Percentiles rank a stretch among this genome's conserved stretches.
phyloP scores from a whole-genome alignment of 2,797 vertebrate genomes.

The Sebastes oblongus region DNA sequence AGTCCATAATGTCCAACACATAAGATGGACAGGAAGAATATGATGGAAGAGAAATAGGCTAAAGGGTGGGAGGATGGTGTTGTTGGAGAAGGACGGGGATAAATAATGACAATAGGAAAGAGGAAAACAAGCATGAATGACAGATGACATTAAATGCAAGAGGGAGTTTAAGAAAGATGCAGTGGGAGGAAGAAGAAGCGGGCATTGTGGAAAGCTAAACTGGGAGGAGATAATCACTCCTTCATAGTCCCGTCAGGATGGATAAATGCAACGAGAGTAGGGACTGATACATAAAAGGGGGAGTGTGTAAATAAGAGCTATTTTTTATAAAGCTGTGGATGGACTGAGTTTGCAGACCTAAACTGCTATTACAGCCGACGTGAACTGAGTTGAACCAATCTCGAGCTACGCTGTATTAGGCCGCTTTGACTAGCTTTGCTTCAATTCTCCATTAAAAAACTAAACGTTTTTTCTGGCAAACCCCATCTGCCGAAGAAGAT shows the following conservation, averaged over 20 bases:
- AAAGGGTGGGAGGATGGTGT: neutral
- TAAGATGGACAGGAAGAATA: neutral
- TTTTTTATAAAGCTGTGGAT: slow-evolving; percentile 15
- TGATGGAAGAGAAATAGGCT: neutral
- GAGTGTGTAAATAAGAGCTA: slow-evolving; percentile 31
- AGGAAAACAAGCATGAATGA: slow-evolving; percentile 23
- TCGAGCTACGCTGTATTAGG: neutral
- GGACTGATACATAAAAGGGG: neutral
- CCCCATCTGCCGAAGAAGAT: neutral
- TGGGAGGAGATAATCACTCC: slow-evolving; percentile 49
- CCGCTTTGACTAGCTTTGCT: neutral
- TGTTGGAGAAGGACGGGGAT: neutral
- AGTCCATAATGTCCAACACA: neutral
- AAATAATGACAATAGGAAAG: neutral
- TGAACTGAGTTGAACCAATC: slow-evolving; percentile 22
- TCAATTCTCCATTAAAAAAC: neutral
- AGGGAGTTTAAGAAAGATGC: slow-evolving; percentile 4
- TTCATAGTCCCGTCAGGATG: slow-evolving; percentile 55
- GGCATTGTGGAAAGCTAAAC: slow-evolving; percentile 41
- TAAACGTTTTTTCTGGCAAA: neutral
- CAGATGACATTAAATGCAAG: neutral
- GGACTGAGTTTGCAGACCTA: slow-evolving; percentile 14
- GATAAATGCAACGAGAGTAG: slow-evolving; percentile 41
- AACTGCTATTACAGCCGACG: neutral
- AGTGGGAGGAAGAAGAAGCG: neutral